Percentiles rank a stretch among this genome's conserved stretches.
These are phyloP conservation scores for Gracilinanus agilis DNA, from an alignment of 2,113 vertebrate species.

Conservation along the genomic window DNA sequence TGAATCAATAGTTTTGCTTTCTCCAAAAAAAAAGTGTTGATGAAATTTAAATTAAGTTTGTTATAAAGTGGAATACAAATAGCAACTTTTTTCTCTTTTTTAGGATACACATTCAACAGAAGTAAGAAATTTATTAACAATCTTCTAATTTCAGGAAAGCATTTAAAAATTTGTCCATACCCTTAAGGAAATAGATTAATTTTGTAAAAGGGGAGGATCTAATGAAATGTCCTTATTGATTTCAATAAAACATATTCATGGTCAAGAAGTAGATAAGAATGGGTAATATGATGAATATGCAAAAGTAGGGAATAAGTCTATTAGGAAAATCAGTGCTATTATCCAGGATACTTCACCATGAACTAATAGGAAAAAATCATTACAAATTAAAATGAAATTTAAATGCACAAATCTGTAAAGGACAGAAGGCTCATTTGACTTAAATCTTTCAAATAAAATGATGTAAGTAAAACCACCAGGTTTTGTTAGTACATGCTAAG, in stretches of 20 bases:
- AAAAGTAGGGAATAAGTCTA: neutral
- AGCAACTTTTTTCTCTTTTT: neutral
- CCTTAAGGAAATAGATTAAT: slow-evolving; percentile 24
- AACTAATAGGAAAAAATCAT: neutral
- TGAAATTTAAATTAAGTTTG: slow-evolving; percentile 31
- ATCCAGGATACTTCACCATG: neutral
- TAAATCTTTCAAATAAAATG: neutral
- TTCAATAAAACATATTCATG: neutral
- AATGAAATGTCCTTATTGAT: slow-evolving; percentile 10
- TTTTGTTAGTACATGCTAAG: neutral
- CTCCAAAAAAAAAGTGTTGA: slow-evolving; percentile 34
- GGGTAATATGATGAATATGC: neutral
- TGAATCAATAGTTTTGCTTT: neutral
- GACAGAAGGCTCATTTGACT: neutral
- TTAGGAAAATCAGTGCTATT: neutral
- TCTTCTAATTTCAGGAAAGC: slow-evolving; percentile 25
- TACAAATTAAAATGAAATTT: neutral
- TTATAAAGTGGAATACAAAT: slow-evolving; percentile 6
- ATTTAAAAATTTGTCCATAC: slow-evolving; percentile 7
- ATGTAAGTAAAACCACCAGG: neutral
- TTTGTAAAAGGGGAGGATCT: neutral
- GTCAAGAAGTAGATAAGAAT: neutral
- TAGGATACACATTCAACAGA: neutral
- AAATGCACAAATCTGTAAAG: neutral
- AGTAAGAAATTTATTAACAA: slow-evolving; percentile 39